Evolutionary conservation across 2,888 invertebrate species (phyloP).

Genomic region (Rhorus exstirpatorius): DNA sequence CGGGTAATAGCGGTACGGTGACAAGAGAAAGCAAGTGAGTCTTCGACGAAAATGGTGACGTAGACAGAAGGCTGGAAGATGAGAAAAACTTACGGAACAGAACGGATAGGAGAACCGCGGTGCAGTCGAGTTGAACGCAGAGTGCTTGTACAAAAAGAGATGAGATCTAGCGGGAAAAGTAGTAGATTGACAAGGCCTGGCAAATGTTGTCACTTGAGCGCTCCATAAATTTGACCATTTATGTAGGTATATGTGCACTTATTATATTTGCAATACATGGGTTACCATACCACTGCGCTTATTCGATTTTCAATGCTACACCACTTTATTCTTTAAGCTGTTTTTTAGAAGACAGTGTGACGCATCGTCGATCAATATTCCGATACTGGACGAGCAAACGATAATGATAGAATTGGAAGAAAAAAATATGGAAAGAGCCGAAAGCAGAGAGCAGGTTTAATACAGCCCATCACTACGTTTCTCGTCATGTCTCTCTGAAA

Average conservation of each 20-base stretch:
- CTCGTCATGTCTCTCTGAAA: too few species aligned
- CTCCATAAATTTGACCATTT: neutral
- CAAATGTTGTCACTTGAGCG: conserved; percentile 61
- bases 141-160: conserved; percentile 34
- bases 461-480: neutral
- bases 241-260: neutral
- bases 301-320: neutral
- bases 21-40: conserved; percentile 43
- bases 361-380: conserved; percentile 3
- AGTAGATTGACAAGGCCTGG: conserved; percentile 63
- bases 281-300: neutral
- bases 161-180: conserved; percentile 47
- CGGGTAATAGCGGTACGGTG: conserved; percentile 32
- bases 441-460: neutral
- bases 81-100: conserved; percentile 35
- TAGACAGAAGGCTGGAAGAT: conserved; percentile 25
- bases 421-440: neutral
- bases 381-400: neutral
- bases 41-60: conserved; percentile 42
- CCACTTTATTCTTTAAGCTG: neutral
- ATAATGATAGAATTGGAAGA: neutral
- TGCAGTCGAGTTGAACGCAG: conserved; percentile 30
- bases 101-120: conserved; percentile 53
- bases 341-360: neutral
- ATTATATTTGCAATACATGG: neutral